A percentile compares a stretch with the other conserved stretches of the same genome.
phyloP scores from a whole-genome alignment of 2,888 invertebrate genomes.

The Agrotis ipsilon region DNA sequence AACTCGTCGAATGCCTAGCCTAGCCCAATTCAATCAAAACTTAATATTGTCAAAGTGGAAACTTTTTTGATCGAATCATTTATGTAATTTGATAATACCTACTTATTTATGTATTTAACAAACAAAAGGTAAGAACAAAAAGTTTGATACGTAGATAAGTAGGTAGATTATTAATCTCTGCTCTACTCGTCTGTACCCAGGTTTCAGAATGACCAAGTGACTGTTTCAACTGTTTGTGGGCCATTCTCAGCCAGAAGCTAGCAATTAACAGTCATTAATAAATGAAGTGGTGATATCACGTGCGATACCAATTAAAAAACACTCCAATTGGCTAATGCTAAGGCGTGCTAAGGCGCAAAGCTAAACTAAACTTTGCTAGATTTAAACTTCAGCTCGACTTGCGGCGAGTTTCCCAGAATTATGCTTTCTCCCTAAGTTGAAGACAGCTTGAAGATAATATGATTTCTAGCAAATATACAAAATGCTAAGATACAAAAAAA shows the following conservation, averaged over 20 bases:
- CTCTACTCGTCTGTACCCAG: neutral
- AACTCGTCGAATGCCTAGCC: neutral
- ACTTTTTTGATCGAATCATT: too few species aligned
- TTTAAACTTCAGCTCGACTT: neutral
- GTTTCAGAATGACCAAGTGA: neutral
- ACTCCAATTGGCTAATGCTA: neutral
- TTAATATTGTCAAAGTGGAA: too few species aligned
- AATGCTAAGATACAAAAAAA: neutral
- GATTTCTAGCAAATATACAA: neutral
- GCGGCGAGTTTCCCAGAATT: neutral
- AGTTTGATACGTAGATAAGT: too few species aligned
- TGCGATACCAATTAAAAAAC: constrained; percentile 11
- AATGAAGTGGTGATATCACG: constrained; percentile 12
- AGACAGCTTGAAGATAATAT: constrained; percentile 4
- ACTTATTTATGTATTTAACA: neutral
- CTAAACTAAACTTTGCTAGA: neutral
- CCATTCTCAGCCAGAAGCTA: constrained; percentile 9
- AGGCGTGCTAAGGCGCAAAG: too few species aligned
- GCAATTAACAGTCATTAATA: neutral
- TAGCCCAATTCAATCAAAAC: neutral
- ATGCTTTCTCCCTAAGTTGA: neutral
- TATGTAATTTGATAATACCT: too few species aligned
- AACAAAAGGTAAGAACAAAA: neutral
- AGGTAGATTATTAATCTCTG: too few species aligned
- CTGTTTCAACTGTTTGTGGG: neutral